Base-by-base conservation (phyloP, 2,797 vertebrate species). In the Oceanodroma leucorhoa region DNA sequence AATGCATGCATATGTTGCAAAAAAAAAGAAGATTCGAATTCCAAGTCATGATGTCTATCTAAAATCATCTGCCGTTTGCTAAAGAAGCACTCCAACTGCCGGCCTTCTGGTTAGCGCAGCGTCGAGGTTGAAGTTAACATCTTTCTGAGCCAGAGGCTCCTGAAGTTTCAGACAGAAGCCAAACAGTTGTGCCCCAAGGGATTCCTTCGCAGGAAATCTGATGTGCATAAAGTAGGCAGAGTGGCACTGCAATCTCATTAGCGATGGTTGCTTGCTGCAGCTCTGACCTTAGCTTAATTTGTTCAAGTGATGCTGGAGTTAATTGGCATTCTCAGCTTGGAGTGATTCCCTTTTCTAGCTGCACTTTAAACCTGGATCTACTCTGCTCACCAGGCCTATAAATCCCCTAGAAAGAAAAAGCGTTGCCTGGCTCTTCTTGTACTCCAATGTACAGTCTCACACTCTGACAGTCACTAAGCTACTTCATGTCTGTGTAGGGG, bases 101-200 rank as follows among this genome's bases (percentile, higher is more conserved):
- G 75, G 51, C 62, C 53, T 76, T 81, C 82, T 72, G 23, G 1
- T 87, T 43, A 81, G 83, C 7, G 13, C 43, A 54, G 48, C 0
- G 0, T 7, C 1, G 5, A 50, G 83, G 70, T 9, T 82, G 82
- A 82, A 65, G 88, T 78, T 70, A 77, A 51, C 45, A 65, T 92
- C 81, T 55, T 73, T 18, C 65, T 30, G 55, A 91, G 86, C 90
- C 86, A 81, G 65, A 83, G 72, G 75, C 65, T 93, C 76, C 89
- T 77, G 46, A 55, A 95, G 76, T 48, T 94, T 87, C 58, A 70
- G 65, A 46, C 46, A 76, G 78, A 95, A 90, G 71, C 86, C 95
- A 90, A 87, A 66, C 45, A 65, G 40, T 60, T 77, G 67, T 89
- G 89, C 64, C 94, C 54, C 8, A 6, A 81, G 87, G 90, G 89